phyloP scores from a whole-genome alignment of 2,888 invertebrate genomes.

The Pristionchus maxplancki region DNA sequence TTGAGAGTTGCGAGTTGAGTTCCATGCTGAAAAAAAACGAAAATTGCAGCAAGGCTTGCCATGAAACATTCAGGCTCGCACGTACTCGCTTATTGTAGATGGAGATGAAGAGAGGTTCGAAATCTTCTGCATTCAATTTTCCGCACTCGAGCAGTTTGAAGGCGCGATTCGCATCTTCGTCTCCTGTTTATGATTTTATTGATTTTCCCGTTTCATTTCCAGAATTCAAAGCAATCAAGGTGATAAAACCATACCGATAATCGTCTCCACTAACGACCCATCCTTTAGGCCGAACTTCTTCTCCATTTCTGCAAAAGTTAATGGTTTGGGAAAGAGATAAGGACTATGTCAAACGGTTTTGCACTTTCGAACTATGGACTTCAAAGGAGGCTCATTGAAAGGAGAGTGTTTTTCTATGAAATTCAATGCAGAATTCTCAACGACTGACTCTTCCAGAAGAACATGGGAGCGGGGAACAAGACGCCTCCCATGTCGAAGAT shows the following conservation, averaged over 20 bases:
- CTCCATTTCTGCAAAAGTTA: constrained; percentile 75
- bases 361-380: background rate
- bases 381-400: background rate
- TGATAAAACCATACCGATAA: constrained; percentile 65
- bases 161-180: constrained; percentile 35
- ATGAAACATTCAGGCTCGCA: no score
- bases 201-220: background rate
- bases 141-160: constrained; percentile 78
- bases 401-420: background rate
- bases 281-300: constrained; percentile 67
- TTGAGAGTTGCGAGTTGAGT: constrained; percentile 2
- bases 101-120: constrained; percentile 77
- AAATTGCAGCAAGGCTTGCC: no score
- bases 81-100: constrained; percentile 78
- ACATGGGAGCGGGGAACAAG: constrained; percentile 78
- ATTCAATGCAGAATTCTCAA: background rate
- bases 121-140: constrained; percentile 77
- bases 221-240: no score
- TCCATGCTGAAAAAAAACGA: background rate
- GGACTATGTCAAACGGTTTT: background rate
- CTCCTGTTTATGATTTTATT: background rate
- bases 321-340: background rate
- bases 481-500: constrained; percentile 81
- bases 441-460: constrained; percentile 72
- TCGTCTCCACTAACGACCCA: constrained; percentile 75